Percentiles rank a stretch among this genome's conserved stretches.
These are phyloP conservation scores for Coluber constrictor DNA, from an alignment of 2,797 vertebrate species.

Conservation along the genomic window DNA sequence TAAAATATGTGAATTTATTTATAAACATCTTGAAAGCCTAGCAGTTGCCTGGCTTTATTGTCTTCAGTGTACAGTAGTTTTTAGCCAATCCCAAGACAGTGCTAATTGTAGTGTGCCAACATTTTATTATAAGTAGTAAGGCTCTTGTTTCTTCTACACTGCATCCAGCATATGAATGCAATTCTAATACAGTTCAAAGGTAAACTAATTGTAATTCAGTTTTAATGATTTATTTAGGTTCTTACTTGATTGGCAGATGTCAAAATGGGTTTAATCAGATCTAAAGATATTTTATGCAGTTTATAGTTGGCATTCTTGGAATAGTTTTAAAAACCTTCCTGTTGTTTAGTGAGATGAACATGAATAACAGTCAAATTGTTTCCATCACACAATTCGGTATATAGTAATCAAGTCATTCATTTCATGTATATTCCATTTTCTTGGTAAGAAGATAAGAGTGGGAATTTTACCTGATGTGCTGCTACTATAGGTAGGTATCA, in stretches of 20 bases:
- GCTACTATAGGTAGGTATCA: background rate
- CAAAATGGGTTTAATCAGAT: background rate
- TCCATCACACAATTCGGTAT: background rate
- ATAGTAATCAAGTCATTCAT: background rate
- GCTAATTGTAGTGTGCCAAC: background rate
- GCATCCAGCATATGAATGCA: background rate
- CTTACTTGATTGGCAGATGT: background rate
- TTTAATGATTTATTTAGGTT: background rate
- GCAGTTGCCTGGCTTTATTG: background rate
- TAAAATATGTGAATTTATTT: conserved; percentile 15
- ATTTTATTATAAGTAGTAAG: background rate
- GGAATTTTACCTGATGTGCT: background rate
- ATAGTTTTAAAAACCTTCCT: background rate
- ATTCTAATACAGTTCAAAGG: background rate
- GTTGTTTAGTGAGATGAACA: background rate
- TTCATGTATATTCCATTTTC: background rate
- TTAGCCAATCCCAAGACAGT: background rate
- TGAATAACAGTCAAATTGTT: background rate
- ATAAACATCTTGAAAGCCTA: conserved; percentile 17
- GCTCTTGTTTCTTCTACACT: conserved; percentile 10
- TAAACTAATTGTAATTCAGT: background rate
- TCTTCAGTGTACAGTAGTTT: background rate
- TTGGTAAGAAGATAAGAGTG: background rate
- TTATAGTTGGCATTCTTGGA: background rate
- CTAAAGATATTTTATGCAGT: background rate